Conservation (phyloP, 2,888 invertebrate genomes). For the Hermaeophaga mercurialis region DNA sequence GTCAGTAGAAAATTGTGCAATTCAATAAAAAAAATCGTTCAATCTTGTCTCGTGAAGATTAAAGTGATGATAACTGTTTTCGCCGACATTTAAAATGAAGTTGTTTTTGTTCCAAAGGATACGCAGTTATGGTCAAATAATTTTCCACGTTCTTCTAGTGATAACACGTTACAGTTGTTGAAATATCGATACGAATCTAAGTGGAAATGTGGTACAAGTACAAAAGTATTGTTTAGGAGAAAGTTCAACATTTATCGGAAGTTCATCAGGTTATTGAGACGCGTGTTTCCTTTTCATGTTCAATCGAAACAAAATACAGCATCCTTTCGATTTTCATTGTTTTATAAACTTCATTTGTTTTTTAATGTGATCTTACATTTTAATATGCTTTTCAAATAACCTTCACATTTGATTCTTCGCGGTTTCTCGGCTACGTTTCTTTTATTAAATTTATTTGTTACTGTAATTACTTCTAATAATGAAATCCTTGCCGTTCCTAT, state of each 20-base stretch:
- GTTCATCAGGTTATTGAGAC: slow-evolving; percentile 15
- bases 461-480: slow-evolving; percentile 7
- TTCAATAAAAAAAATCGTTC: too few species aligned
- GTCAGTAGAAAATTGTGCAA: too few species aligned
- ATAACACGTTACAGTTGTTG: slow-evolving; percentile 12
- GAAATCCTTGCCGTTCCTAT: too few species aligned
- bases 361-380: background rate
- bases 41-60: too few species aligned
- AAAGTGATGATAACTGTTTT: too few species aligned
- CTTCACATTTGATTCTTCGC: slow-evolving; percentile 10
- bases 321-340: slow-evolving; percentile 1
- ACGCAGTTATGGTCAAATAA: slow-evolving; percentile 20
- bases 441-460: background rate
- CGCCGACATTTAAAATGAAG: slow-evolving; percentile 4
- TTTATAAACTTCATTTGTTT: background rate
- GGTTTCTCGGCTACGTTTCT: slow-evolving; percentile 1
- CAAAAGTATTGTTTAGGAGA: slow-evolving; percentile 26
- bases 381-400: background rate
- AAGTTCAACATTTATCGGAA: slow-evolving; percentile 23
- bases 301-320: slow-evolving; percentile 1
- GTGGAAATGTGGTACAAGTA: slow-evolving; percentile 23
- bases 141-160: slow-evolving; percentile 17
- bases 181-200: slow-evolving; percentile 16
- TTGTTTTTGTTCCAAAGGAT: background rate
- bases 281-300: slow-evolving; percentile 15